These are phyloP conservation scores for Drosophila emarginata DNA, from an alignment of 2,888 invertebrate species.

Conservation along the genomic window DNA sequence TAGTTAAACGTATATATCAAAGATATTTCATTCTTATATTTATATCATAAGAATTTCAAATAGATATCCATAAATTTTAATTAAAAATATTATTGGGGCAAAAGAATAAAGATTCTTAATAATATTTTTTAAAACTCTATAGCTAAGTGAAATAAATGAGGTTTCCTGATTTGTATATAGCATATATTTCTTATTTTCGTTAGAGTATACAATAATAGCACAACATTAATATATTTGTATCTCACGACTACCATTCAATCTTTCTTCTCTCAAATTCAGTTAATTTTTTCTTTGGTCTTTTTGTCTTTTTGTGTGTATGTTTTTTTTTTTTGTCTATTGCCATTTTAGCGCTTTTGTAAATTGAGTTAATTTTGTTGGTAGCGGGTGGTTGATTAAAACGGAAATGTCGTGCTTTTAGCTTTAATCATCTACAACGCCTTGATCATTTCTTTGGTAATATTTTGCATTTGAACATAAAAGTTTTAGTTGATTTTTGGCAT, in stretches of 20 bases:
- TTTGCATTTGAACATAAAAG: conserved; percentile 21
- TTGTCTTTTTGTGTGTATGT: conserved; percentile 12
- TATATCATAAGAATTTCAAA: no score
- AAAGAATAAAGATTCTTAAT: no score
- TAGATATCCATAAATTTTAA: no score
- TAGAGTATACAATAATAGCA: background rate
- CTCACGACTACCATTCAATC: conserved; percentile 33
- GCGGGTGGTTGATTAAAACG: conserved; percentile 78
- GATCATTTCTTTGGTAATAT: conserved; percentile 29
- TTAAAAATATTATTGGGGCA: no score
- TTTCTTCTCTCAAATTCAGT: conserved; percentile 12
- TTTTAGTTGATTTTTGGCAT: conserved; percentile 35
- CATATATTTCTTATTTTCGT: background rate
- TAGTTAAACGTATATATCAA: no score
- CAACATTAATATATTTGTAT: background rate
- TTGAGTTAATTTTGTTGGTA: conserved; percentile 57
- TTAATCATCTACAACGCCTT: conserved; percentile 57
- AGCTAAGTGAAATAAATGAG: no score
- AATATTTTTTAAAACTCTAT: no score
- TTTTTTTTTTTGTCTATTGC: conserved; percentile 23
- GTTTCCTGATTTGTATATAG: no score
- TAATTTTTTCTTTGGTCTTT: background rate
- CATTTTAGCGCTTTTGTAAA: conserved; percentile 46
- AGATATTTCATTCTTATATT: no score
- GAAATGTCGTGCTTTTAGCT: conserved; percentile 69